Percentiles rank a stretch among this genome's conserved stretches.
phyloP scores from a whole-genome alignment of 2,888 invertebrate species.

The Matsumyia berberina region DNA sequence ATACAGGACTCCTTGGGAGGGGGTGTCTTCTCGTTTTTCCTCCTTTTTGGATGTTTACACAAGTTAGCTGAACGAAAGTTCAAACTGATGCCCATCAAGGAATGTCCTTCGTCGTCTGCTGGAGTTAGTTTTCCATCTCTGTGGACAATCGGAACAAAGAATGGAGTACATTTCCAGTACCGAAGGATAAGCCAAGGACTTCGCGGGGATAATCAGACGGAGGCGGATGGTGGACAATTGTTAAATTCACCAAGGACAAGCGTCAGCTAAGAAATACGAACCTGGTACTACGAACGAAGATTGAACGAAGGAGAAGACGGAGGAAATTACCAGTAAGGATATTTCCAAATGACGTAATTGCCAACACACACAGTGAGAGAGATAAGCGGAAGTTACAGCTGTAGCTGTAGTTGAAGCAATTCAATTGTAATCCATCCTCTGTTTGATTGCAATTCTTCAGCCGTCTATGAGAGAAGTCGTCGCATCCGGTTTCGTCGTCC shows the following conservation, averaged over 20 bases:
- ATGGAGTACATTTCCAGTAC: slow-evolving; percentile 56
- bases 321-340: slow-evolving; percentile 59
- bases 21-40: background rate
- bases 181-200: slow-evolving; percentile 39
- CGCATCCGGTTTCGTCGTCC: background rate
- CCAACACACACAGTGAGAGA: slow-evolving; percentile 28
- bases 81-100: slow-evolving; percentile 62
- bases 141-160: slow-evolving; percentile 56
- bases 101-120: background rate
- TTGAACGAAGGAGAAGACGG: slow-evolving; percentile 4
- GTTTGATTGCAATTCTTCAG: slow-evolving; percentile 48
- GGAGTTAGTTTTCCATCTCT: slow-evolving; percentile 59
- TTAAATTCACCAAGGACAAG: slow-evolving; percentile 46
- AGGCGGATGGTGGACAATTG: slow-evolving; percentile 42
- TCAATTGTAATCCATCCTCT: slow-evolving; percentile 62
- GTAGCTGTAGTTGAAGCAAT: slow-evolving; percentile 18
- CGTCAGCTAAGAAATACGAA: slow-evolving; percentile 2
- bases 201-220: slow-evolving; percentile 43
- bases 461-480: background rate
- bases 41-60: slow-evolving; percentile 37
- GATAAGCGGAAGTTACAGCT: background rate
- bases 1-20: slow-evolving; percentile 11
- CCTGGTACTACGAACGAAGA: slow-evolving; percentile 1
- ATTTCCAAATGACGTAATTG: slow-evolving; percentile 60
- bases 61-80: slow-evolving; percentile 49